Conservation (phyloP, 1,140 invertebrate genomes). For the Zeugodacus cucurbitae region DNA sequence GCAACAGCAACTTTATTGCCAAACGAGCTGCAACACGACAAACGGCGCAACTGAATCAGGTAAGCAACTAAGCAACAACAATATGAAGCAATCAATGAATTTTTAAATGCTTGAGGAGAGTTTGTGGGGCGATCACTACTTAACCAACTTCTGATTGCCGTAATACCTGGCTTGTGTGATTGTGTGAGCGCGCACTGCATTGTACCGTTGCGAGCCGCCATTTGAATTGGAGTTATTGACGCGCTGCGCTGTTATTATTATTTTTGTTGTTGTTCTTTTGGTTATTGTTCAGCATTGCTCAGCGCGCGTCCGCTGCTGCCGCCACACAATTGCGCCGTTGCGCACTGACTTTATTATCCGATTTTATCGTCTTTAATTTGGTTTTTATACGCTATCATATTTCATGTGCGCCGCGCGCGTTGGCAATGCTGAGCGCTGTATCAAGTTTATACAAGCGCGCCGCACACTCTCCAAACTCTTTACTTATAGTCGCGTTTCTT, state of each 20-base stretch:
- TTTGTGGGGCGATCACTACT: not conserved
- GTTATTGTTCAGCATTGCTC: not conserved
- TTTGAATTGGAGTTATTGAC: not conserved
- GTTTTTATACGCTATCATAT: slow-evolving; percentile 48
- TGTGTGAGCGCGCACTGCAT: not conserved
- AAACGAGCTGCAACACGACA: not conserved
- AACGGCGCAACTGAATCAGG: not conserved
- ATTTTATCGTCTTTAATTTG: slow-evolving; percentile 48
- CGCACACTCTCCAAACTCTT: not conserved
- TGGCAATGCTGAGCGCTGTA: not conserved
- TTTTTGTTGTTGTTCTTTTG: not conserved
- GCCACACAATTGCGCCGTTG: slow-evolving; percentile 1
- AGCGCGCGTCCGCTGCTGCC: not conserved
- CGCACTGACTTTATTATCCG: slow-evolving; percentile 28
- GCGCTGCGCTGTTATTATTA: not conserved
- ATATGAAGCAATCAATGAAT: not conserved
- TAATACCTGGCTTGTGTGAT: not conserved
- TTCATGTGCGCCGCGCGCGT: slow-evolving; percentile 17
- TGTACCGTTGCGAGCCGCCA: not conserved
- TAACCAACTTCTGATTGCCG: not conserved
- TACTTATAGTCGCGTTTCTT: too few relatives aligned
- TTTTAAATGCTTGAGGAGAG: not conserved
- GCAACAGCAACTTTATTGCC: not conserved
- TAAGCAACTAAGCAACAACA: slow-evolving; percentile 12
- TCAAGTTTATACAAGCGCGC: not conserved